Evolutionary conservation across 2,113 vertebrate genomes (phyloP).

Genomic region (Pavo muticus): DNA sequence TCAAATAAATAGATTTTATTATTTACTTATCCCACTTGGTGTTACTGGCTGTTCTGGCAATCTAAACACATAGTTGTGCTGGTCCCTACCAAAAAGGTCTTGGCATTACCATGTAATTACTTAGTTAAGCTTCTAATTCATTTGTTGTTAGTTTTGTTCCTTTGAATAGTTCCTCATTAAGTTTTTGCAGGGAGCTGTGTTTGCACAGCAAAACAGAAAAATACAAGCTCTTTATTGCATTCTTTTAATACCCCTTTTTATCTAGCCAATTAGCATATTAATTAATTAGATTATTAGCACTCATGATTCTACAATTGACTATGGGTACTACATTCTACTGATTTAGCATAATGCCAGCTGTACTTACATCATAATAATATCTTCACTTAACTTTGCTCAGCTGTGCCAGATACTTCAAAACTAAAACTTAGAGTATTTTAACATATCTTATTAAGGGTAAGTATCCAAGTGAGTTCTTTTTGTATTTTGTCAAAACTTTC

Average conservation of each 20-base stretch:
- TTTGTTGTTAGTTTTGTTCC: constrained; percentile 39
- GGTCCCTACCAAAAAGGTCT: background rate
- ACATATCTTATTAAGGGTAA: fast-evolving
- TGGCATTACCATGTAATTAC: constrained; percentile 46
- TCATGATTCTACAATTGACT: background rate
- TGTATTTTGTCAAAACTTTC: background rate
- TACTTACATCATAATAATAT: background rate
- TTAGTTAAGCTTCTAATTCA: constrained; percentile 33
- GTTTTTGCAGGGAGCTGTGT: constrained; percentile 30
- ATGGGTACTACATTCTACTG: background rate
- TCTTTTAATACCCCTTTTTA: constrained; percentile 44
- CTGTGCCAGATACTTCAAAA: background rate
- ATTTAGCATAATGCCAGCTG: background rate
- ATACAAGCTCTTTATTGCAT: constrained; percentile 26
- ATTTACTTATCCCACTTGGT: background rate
- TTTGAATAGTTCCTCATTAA: constrained; percentile 58
- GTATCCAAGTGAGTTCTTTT: background rate
- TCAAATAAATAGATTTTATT: background rate
- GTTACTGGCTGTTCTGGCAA: background rate
- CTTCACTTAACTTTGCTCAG: background rate
- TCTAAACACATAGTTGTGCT: background rate
- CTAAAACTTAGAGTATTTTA: background rate
- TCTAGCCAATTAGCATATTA: constrained; percentile 60
- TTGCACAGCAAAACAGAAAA: constrained; percentile 54
- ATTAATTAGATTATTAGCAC: constrained; percentile 3